Evolutionary conservation across 2,888 invertebrate genomes (phyloP), one percentile per base, ranked within the genome.

Genomic region (Harpagoxenus sublaevis): DNA sequence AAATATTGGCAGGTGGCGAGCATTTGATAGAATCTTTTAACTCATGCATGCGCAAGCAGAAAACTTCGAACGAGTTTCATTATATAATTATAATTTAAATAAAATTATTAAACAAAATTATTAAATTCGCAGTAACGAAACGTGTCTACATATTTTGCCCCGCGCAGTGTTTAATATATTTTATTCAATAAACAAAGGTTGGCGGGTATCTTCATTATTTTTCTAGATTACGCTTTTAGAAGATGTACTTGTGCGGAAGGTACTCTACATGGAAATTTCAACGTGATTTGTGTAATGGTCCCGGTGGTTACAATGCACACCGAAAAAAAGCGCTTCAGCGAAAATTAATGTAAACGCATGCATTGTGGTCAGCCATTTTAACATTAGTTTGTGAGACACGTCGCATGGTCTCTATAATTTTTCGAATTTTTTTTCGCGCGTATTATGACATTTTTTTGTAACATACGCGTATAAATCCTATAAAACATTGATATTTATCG

Each of bases 301-400:
- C 35, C n/a, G 4, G 31, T 35, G 71, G 45, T 71, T 79, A 57
- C 79, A 71, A 18, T 35, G 45, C 57, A 71, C 35, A 35, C 48
- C 35, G 73, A 48, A 60, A 77, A 60, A 77, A 79, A 73, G 31
- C 45, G 23, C n/a, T 42, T 79, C 35, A 60, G 74, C 57, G 73
- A 79, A 70, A 78, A 71, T 78, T 77, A 66, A 77, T 77, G 78
- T 78, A 78, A 78, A 71, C 79, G 45, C 39, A 23, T 31, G 15
- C n/a, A n/a, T 39, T 23, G 45, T 28, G 45, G 57, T 73, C 79
- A 35, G 45, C 57, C 35, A 35, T 79, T 79, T 79, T 73, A 79
- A 57, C 57, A 53, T 57, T 60, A 57, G 2, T 60, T 73, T 79
- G 57, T 15, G 73, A 35, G 6, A 55, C 55, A n/a, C 6, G 45